A percentile compares a stretch with the other conserved stretches of the same genome.
These are phyloP conservation scores for Campopleginae sp. DNA, from an alignment of 2,888 invertebrate species.

Conservation along the genomic window DNA sequence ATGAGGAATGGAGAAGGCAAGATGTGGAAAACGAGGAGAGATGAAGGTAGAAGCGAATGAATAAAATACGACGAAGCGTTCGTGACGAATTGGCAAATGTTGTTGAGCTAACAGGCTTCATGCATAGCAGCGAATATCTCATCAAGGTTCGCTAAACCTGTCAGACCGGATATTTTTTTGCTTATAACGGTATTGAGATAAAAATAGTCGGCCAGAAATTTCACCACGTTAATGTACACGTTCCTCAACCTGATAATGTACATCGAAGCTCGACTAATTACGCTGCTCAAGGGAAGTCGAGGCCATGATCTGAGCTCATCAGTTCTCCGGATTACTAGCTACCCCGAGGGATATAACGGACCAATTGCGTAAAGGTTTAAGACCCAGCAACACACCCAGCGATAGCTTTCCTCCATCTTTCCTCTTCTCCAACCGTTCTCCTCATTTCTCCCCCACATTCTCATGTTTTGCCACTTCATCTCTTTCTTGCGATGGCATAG, in stretches of 20 bases:
- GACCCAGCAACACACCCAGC: conserved; percentile 32
- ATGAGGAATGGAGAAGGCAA: not conserved
- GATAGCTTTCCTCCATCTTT: conserved; percentile 20
- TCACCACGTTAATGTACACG: not conserved
- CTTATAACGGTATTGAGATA: too few relatives aligned
- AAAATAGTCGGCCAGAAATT: not conserved
- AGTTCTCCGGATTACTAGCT: conserved; percentile 55
- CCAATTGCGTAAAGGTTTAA: conserved; percentile 42
- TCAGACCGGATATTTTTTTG: not conserved
- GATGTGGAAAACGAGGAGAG: conserved; percentile 7
- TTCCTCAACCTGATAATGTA: not conserved
- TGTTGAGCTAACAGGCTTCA: not conserved
- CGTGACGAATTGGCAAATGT: not conserved
- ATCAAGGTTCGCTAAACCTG: not conserved
- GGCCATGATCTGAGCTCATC: conserved; percentile 44
- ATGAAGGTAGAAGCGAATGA: not conserved
- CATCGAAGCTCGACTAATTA: conserved; percentile 45
- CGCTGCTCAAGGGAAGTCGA: conserved; percentile 17
- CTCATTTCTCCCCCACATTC: conserved; percentile 11
- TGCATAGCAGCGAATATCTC: not conserved
- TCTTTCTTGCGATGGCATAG: conserved; percentile 36
- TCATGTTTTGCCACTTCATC: not conserved
- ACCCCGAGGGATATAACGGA: conserved; percentile 53
- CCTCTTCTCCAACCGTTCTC: not conserved
- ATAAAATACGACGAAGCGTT: conserved; percentile 23